Conservation (phyloP, 2,797 vertebrate species). For the Peromyscus aztecus region DNA sequence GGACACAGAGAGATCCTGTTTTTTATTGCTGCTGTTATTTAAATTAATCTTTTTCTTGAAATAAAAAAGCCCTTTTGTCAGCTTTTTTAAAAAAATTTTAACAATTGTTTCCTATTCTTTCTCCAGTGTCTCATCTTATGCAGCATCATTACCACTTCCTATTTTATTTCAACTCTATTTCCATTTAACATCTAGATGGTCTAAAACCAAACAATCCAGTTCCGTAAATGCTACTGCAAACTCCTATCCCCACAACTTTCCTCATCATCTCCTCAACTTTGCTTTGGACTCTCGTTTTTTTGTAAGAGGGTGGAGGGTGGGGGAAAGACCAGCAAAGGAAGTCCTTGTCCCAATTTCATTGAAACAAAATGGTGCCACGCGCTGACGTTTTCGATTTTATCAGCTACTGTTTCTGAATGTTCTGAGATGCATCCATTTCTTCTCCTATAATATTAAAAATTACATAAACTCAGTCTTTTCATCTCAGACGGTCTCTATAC, state of each 20-base stretch:
- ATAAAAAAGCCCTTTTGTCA: not conserved
- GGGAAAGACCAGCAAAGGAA: not conserved
- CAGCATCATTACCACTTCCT: not conserved
- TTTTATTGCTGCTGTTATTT: not conserved
- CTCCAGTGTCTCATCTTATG: not conserved
- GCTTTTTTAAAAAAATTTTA: not conserved
- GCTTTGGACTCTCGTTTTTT: constrained; percentile 36
- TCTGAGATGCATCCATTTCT: not conserved
- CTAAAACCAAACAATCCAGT: not conserved
- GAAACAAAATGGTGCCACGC: not conserved
- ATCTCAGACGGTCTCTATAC: constrained; percentile 15
- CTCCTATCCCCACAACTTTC: not conserved
- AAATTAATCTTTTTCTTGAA: not conserved
- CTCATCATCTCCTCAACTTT: not conserved
- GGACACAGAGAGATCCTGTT: not conserved
- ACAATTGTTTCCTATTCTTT: not conserved
- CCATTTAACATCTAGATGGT: not conserved
- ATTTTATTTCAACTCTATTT: not conserved
- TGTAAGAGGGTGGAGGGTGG: not conserved
- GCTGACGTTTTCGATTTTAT: not conserved
- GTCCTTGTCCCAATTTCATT: not conserved
- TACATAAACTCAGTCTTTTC: not conserved
- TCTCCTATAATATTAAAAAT: not conserved
- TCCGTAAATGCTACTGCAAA: not conserved
- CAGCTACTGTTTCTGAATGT: not conserved